phyloP scores from a whole-genome alignment of 64 coral and sea anemone species.

The Montipora cactus region DNA sequence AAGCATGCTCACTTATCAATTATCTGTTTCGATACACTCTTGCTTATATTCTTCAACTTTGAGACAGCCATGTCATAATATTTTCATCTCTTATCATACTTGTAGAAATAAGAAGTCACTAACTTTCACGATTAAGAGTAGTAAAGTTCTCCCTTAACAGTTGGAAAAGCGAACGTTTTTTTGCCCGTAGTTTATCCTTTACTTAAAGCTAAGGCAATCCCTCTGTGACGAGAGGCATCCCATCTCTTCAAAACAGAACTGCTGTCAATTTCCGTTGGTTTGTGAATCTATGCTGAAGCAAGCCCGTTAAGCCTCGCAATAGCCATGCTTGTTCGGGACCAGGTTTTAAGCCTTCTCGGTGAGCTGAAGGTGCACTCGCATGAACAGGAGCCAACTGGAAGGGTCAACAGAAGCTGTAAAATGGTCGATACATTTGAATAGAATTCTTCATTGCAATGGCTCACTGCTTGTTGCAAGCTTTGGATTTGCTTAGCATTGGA shows the following conservation, averaged over 20 bases:
- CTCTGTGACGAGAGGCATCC: conserved; percentile 9
- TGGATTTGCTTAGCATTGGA: conserved; percentile 6
- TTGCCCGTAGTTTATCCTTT: too few species aligned
- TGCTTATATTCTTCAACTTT: background rate
- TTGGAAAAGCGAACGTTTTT: too few species aligned
- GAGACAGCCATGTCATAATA: conserved; percentile 54
- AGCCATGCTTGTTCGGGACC: background rate
- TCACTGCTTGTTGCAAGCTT: conserved; percentile 21
- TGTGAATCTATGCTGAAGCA: conserved; percentile 56
- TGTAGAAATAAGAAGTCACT: too few species aligned
- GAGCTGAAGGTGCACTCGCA: too few species aligned
- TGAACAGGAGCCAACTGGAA: conserved; percentile 36
- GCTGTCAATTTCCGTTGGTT: conserved; percentile 20
- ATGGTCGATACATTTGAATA: conserved; percentile 32
- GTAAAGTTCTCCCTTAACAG: too few species aligned
- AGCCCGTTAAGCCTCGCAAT: background rate
- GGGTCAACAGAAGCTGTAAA: conserved; percentile 28
- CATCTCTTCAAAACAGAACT: conserved; percentile 40
- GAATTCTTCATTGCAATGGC: background rate
- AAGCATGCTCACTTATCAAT: too few species aligned
- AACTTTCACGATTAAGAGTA: too few species aligned
- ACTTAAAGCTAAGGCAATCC: too few species aligned
- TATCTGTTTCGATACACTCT: too few species aligned
- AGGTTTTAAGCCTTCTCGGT: too few species aligned
- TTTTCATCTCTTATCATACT: background rate